Conservation (phyloP, 2,888 invertebrate species). For the Leucozona laternaria region DNA sequence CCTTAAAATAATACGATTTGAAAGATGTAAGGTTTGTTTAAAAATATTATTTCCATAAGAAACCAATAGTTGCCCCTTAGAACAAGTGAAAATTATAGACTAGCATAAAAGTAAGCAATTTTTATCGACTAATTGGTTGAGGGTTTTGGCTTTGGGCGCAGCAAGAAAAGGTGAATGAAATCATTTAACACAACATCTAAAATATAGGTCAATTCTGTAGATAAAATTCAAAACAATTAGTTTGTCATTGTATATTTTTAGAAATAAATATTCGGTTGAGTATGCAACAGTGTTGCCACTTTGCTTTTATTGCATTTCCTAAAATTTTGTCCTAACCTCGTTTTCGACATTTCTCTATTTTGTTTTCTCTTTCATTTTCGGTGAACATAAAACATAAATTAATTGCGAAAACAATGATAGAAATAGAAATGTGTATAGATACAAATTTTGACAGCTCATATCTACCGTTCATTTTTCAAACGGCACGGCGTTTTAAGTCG, state of each 20-base stretch:
- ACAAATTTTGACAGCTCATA: no score
- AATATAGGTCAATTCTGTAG: conserved; percentile 50
- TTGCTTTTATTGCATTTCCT: neutral
- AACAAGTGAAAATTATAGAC: neutral
- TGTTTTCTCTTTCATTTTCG: no score
- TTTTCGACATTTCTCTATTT: no score
- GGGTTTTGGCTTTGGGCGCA: neutral
- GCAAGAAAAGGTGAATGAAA: conserved; percentile 44
- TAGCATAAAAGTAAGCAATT: neutral
- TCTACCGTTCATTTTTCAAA: no score
- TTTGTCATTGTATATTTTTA: conserved; percentile 44
- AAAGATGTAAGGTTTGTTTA: no score
- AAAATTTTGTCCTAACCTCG: no score
- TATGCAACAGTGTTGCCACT: neutral
- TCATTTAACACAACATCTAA: conserved; percentile 23
- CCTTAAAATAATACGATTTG: no score
- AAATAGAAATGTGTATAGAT: no score
- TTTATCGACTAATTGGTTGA: conserved; percentile 6
- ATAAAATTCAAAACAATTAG: neutral
- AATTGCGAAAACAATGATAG: no score
- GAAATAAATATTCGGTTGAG: neutral
- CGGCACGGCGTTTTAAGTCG: no score
- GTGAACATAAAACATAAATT: no score
- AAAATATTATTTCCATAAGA: neutral
- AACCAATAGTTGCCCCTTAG: neutral